Base-by-base conservation (phyloP, 2,888 invertebrate genomes). In the Spisula solida region DNA sequence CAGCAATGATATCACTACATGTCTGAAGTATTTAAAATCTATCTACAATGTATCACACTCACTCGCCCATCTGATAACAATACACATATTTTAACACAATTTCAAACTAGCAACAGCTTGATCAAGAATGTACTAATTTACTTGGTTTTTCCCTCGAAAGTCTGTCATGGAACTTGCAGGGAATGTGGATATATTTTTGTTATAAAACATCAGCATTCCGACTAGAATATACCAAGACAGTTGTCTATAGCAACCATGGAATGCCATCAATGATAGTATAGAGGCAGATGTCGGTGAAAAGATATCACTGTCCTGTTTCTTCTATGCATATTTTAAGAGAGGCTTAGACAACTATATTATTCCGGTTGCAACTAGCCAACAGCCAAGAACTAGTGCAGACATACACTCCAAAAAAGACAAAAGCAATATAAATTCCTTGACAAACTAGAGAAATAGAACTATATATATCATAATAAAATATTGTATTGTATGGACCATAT, bases 141-240 rank as follows among this genome's bases (percentile, higher is more conserved):
- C 25, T 75, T 75, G 75, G 12, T 70, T 70, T 70, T 75, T 75
- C 31, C 34, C 16, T 14, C 2, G 4, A 31, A 34, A 75, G 31
- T 75, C 29, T 75, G 75, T 75, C 29, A 75, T 31, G 14, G 31
- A 75, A 34, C 34, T 75, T 75, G 16, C 29, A 34, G 16, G 18
- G 75, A 75, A 31, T 75, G 75, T 75, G 34, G 75, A 31, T 31
- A 16, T 75, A 75, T 18, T 75, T 75, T 75, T 75, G 75, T 75
- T 34, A 75, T 75, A 75, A 75, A 75, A 75, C 34, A 31, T 75
- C 75, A 75, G 75, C 29, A 75, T 75, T 75, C 75, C 75, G 5
- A 25, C 34, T 10, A 34, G 34, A 75, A 75, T 75, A 34, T 5
- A 75, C 29, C 14, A 75, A 75, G 75, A 75, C 75, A 75, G 75